Percentiles rank a stretch among this genome's conserved stretches.
These are phyloP conservation scores for Callospermophilus lateralis DNA, from an alignment of 2,113 vertebrate species.

Conservation along the genomic window DNA sequence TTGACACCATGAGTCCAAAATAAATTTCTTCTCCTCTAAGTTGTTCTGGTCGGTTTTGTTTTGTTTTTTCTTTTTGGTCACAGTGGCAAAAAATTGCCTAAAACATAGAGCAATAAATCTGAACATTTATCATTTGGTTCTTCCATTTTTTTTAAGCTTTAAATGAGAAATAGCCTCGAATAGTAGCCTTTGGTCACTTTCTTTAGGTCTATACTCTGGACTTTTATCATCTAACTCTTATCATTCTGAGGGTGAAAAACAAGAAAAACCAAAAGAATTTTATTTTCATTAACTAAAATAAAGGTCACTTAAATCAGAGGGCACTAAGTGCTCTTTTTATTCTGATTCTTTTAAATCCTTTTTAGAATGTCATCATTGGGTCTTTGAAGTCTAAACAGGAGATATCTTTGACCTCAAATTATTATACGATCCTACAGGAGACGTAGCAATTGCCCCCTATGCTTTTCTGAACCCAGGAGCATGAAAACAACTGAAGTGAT, in stretches of 20 bases:
- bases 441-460: neutral
- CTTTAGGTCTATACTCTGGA: neutral
- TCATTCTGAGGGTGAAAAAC: neutral
- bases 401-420: neutral
- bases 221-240: slow-evolving; percentile 8
- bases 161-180: neutral
- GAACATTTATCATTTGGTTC: neutral
- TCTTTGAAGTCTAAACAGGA: neutral
- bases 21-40: too few relatives aligned
- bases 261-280: neutral
- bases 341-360: neutral
- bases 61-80: too few relatives aligned
- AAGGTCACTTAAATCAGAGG: neutral
- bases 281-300: neutral
- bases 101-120: neutral
- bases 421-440: neutral
- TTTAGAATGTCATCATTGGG: neutral
- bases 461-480: neutral
- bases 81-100: too few relatives aligned
- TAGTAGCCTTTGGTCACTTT: neutral
- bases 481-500: neutral
- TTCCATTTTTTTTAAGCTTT: slow-evolving; percentile 29
- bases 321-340: neutral
- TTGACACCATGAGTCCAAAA: too few relatives aligned
- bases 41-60: too few relatives aligned